Conservation (phyloP, 2,113 vertebrate species). For the Noturus placidus region DNA sequence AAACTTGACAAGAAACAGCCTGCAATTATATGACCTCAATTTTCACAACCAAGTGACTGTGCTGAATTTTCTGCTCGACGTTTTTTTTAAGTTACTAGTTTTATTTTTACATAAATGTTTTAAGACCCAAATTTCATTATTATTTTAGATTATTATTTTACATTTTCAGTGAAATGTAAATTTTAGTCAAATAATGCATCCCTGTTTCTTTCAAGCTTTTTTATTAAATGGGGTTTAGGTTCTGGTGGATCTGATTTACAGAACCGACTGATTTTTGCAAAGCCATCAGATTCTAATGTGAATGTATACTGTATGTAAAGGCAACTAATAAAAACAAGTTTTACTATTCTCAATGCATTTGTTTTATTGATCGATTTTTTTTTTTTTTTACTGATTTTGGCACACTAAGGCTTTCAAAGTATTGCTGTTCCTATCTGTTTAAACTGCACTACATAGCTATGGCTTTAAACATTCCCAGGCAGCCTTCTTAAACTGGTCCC, state of each 20-base stretch:
- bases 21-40: background rate
- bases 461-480: background rate
- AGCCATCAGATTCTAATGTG: background rate
- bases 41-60: background rate
- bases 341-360: background rate
- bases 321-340: background rate
- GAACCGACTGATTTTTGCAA: background rate
- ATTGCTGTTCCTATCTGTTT: no score
- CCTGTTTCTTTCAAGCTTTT: background rate
- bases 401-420: background rate
- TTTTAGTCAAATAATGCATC: background rate
- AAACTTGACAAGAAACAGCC: background rate
- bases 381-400: background rate
- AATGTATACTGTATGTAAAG: background rate
- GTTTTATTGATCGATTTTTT: background rate
- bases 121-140: background rate
- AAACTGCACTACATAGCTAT: no score
- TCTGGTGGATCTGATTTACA: background rate
- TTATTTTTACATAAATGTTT: background rate
- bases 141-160: background rate
- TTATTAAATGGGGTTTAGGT: background rate
- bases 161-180: background rate
- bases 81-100: background rate
- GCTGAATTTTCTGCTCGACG: background rate
- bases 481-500: background rate